Evolutionary conservation across 2,888 invertebrate genomes (phyloP).

Genomic region (Mesoligia furuncula): DNA sequence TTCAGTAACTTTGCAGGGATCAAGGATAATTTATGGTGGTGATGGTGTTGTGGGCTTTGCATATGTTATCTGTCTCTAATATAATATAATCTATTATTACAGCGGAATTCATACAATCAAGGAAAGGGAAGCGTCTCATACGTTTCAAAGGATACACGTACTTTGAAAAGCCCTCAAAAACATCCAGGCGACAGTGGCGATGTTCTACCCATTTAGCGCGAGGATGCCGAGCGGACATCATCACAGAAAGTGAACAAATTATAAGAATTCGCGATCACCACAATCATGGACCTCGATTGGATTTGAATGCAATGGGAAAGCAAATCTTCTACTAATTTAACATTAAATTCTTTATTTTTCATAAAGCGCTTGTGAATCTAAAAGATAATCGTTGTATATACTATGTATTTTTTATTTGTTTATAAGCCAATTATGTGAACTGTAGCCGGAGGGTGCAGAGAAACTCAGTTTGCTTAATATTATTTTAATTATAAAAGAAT

Average conservation of each 20-base stretch:
- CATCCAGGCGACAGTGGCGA: constrained; percentile 34
- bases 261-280: constrained; percentile 38
- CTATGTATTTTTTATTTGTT: too few species aligned
- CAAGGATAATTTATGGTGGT: neutral
- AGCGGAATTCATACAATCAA: constrained; percentile 35
- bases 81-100: neutral
- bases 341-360: neutral
- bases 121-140: constrained; percentile 43
- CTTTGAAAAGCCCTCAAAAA: constrained; percentile 47
- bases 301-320: too few species aligned
- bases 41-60: neutral
- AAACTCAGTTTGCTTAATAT: too few species aligned
- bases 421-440: too few species aligned
- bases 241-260: constrained; percentile 25
- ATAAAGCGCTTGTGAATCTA: neutral
- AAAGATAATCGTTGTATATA: neutral
- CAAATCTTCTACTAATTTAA: neutral
- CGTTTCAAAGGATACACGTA: constrained; percentile 31
- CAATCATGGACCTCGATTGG: constrained; percentile 29
- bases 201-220: constrained; percentile 36
- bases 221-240: constrained; percentile 39
- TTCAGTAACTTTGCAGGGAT: neutral
- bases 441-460: too few species aligned
- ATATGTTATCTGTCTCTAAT: neutral
- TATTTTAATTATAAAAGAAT: too few species aligned